Conservation (phyloP, 2,888 invertebrate species). For the Drosophila monieri region DNA sequence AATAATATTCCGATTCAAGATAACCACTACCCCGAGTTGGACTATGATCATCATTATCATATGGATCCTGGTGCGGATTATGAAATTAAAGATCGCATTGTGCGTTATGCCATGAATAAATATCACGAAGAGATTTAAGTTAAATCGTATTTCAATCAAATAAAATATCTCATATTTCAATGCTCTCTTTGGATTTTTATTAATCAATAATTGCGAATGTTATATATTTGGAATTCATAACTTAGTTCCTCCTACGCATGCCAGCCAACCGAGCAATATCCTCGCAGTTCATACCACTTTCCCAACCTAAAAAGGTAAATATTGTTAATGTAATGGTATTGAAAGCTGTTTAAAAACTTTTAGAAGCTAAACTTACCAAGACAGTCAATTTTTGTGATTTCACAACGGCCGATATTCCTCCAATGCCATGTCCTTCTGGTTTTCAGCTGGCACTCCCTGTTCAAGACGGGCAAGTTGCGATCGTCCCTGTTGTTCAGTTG, state of each 20-base stretch:
- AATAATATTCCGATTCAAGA: neutral
- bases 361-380: constrained; percentile 3
- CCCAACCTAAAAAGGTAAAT: constrained; percentile 5
- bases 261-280: constrained; percentile 24
- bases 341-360: neutral
- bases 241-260: constrained; percentile 14
- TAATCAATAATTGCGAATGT: neutral
- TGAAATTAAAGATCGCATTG: constrained; percentile 35
- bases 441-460: constrained; percentile 10
- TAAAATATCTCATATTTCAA: constrained; percentile 13
- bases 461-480: constrained; percentile 20
- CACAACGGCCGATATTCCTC: constrained; percentile 23
- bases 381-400: constrained; percentile 15
- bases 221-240: neutral
- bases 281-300: constrained; percentile 20
- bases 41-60: neutral
- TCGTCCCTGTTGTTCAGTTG: neutral
- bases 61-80: neutral
- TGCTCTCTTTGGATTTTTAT: constrained; percentile 26
- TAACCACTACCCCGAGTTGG: neutral
- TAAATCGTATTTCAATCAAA: neutral
- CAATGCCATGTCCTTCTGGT: constrained; percentile 15
- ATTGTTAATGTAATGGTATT: neutral
- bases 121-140: constrained; percentile 20
- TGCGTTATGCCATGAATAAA: constrained; percentile 30